Base-by-base conservation (phyloP, 2,797 vertebrate genomes). In the Typhlichthys eigenmanni region DNA sequence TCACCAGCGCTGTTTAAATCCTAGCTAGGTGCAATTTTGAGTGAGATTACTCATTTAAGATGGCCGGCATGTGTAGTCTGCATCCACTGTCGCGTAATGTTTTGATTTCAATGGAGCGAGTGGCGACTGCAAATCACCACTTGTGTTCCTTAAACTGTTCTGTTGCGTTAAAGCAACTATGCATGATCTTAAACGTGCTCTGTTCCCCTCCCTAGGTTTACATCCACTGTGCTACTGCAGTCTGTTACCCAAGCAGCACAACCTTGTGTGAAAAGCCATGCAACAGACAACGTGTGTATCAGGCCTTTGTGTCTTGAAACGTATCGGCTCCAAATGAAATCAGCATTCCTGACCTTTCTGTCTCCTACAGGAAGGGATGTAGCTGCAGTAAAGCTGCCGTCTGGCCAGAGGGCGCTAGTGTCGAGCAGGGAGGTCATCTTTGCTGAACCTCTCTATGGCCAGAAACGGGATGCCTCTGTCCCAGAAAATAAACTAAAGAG, bases 361-460 rank as follows among this genome's bases (percentile, higher is more conserved):
- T 2, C 5, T 62, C 13, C 57, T 71, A 38, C 75, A 92, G 90
- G 75, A 72, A 86, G 88, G 74, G 68, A 70, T 14, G 45, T 52
- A 58, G 24, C 60, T 56, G 45, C 1, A 0, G 58, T n/a, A 5
- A 67, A 58, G 0, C 14, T n/a, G 19, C 24, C 69, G 52, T 62
- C 63, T 2, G 58, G 54, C 61, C 75, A 38, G 7, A 56, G 4
- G 7, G n/a, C 63, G 13, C n/a, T 92, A 0, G 88, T 92, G 34
- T 92, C 92, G 0, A 92, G 91, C 16, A 61, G 82, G 2, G 60
- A 82, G 58, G 76, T 93, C 65, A 78, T 89, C 56, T 47, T 92
- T 47, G 68, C 60, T 0, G 13, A 65, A 2, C n/a, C 60, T n/a
- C 19, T n/a, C 43, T 11, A 4, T 12, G 10, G 5, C 24, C 48